Evolutionary conservation across 1,140 invertebrate species (phyloP).

Genomic region (Akabosia matsudoensis): DNA sequence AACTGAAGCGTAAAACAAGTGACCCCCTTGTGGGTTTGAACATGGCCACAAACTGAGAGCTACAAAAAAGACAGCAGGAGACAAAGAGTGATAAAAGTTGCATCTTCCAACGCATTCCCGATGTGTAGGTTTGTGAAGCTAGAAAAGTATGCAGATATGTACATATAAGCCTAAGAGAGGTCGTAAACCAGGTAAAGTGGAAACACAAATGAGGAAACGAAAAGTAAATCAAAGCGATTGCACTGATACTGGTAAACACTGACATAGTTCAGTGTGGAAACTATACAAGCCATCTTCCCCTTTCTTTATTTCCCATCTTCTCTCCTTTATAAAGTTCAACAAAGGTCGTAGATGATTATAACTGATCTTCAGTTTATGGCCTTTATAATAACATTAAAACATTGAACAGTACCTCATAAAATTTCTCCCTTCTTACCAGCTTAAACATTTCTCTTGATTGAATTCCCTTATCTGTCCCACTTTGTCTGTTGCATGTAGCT

Average conservation of each 20-base stretch:
- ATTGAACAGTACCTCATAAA: background rate
- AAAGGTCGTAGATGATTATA: slow-evolving; percentile 13
- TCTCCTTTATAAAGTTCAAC: background rate
- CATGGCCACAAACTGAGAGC: slow-evolving; percentile 19
- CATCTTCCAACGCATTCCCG: too few relatives aligned
- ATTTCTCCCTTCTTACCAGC: background rate
- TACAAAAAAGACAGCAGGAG: slow-evolving; percentile 20
- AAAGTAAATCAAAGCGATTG: too few relatives aligned
- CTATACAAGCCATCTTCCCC: background rate
- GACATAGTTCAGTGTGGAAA: background rate
- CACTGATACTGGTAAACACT: background rate
- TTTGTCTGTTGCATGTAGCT: too few relatives aligned
- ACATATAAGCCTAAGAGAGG: too few relatives aligned
- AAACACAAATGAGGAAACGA: background rate
- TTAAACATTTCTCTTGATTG: background rate
- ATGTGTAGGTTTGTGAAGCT: too few relatives aligned
- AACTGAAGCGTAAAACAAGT: slow-evolving; percentile 15
- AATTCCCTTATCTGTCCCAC: slow-evolving; percentile 1
- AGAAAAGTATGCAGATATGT: too few relatives aligned
- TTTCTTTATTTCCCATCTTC: background rate
- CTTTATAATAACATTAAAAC: too few relatives aligned
- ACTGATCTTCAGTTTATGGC: background rate
- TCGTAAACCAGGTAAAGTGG: background rate
- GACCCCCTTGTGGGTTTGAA: background rate
- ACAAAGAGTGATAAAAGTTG: too few relatives aligned